Base-by-base conservation (phyloP, 2,797 vertebrate genomes). In the Ciconia nigra region DNA sequence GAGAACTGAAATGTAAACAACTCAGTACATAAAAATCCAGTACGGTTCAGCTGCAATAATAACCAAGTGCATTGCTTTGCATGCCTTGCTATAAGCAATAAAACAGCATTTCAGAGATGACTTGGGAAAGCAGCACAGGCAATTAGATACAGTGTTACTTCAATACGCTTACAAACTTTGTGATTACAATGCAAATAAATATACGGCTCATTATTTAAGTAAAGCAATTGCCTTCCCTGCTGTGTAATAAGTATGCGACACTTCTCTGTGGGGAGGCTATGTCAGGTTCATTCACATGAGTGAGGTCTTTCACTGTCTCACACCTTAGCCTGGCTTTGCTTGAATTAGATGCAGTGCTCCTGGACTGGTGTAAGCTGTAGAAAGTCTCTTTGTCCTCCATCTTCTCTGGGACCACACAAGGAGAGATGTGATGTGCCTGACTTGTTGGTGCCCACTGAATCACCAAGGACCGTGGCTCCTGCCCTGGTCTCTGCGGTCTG, bases 131-230 rank as follows among this genome's bases (percentile, higher is more conserved):
- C 86, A 86, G 80, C 47, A 8, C 57, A 35, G 69, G 65, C 89
- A 90, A 46, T 90, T 77, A 65, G 55, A 61, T 33, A n/a, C 39
- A 5, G 25, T 4, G 5, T n/a, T 65, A 49, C 77, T 89, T 49
- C 65, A 70, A 11, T 44, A 7, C 0, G 1, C 52, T 83, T 17
- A 73, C 14, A 51, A 90, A 29, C 57, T 58, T 44, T 39, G 42
- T 73, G 69, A 77, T 93, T 96, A 66, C 87, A 51, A 55, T 55
- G 54, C 73, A 95, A 59, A 58, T 92, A 95, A 95, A 89, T 73
- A 74, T 15, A 63, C 2, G 0, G 35, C 44, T 93, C 72, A 57
- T 89, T 88, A 46, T 61, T 78, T 77, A 85, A 73, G 59, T 52
- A 51, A 46, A 83, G 65, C 35, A 44, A 26, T 91, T 74, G 66